A percentile compares a stretch with the other conserved stretches of the same genome.
phyloP scores from a whole-genome alignment of 1,140 invertebrate species.

The Saxidomus purpurata region DNA sequence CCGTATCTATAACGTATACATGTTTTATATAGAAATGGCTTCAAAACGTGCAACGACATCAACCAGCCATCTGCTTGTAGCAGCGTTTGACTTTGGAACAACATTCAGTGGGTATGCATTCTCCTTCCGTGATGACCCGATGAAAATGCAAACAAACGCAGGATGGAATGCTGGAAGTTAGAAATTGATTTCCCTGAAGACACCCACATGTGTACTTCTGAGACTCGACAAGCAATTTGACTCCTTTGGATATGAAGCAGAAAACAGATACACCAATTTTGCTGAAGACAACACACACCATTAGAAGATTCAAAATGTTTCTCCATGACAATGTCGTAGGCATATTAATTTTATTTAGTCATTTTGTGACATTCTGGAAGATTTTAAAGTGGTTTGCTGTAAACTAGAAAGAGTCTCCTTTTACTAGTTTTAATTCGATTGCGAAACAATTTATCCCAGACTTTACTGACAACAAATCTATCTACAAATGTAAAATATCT shows the following conservation, averaged over 20 bases:
- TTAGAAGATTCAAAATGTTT: conserved; percentile 56
- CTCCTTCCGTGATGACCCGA: conserved; percentile 25
- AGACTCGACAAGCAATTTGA: conserved; percentile 6
- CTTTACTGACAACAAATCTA: neutral
- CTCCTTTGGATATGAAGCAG: conserved; percentile 55
- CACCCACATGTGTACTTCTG: conserved; percentile 32
- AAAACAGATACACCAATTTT: conserved; percentile 36
- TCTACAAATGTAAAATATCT: no score
- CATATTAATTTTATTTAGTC: no score
- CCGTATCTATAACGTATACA: no score
- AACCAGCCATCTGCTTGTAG: neutral
- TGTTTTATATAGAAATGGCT: no score
- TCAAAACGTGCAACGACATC: no score
- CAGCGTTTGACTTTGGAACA: conserved; percentile 39
- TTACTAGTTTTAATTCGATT: no score
- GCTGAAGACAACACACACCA: conserved; percentile 1
- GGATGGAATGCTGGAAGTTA: neutral
- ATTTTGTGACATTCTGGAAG: no score
- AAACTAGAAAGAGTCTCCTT: no score
- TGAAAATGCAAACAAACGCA: conserved; percentile 37
- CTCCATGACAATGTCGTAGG: conserved; percentile 22
- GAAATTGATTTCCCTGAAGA: conserved; percentile 19
- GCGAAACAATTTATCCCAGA: no score
- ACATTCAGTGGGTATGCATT: conserved; percentile 49
- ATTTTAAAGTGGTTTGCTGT: no score